Evolutionary conservation across 2,888 invertebrate species (phyloP).

Genomic region (Megamerina dolium): DNA sequence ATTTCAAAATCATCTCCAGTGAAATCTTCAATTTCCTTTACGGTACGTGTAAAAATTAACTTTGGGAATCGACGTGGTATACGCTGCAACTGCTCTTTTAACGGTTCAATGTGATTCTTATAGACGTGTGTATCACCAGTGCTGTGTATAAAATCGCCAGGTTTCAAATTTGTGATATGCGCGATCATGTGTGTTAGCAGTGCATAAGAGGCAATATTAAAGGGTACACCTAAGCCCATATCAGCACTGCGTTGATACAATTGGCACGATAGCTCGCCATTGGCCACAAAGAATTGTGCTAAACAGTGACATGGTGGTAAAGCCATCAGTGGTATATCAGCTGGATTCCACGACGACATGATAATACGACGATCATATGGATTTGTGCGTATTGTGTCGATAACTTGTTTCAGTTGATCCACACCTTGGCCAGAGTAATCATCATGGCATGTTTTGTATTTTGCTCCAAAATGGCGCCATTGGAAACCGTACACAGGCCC

Average conservation of each 20-base stretch:
- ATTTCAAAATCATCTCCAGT: conserved; percentile 79
- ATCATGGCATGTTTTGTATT: conserved; percentile 72
- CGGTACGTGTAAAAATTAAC: conserved; percentile 66
- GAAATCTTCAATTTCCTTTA: conserved; percentile 81
- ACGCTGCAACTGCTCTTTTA: conserved; percentile 73
- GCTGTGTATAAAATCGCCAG: conserved; percentile 91
- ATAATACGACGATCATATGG: conserved; percentile 86
- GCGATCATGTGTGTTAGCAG: conserved; percentile 93
- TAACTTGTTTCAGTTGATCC: conserved; percentile 76
- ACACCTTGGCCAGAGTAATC: conserved; percentile 82
- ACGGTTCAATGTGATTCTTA: conserved; percentile 76
- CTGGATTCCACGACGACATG: conserved; percentile 93
- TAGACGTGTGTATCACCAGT: conserved; percentile 96
- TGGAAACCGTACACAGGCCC: conserved; percentile 98
- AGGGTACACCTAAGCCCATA: conserved; percentile 97
- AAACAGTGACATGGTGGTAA: conserved; percentile 95
- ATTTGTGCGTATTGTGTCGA: conserved; percentile 70
- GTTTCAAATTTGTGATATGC: conserved; percentile 83
- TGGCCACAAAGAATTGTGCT: conserved; percentile 87
- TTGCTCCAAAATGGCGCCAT: conserved; percentile 95
- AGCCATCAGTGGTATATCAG: conserved; percentile 84
- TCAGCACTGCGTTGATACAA: conserved; percentile 96
- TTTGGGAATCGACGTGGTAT: conserved; percentile 77
- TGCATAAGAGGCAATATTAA: conserved; percentile 96
- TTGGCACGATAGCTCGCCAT: conserved; percentile 80